Base-by-base conservation (phyloP, 2,888 invertebrate genomes). In the Patella caerulea region DNA sequence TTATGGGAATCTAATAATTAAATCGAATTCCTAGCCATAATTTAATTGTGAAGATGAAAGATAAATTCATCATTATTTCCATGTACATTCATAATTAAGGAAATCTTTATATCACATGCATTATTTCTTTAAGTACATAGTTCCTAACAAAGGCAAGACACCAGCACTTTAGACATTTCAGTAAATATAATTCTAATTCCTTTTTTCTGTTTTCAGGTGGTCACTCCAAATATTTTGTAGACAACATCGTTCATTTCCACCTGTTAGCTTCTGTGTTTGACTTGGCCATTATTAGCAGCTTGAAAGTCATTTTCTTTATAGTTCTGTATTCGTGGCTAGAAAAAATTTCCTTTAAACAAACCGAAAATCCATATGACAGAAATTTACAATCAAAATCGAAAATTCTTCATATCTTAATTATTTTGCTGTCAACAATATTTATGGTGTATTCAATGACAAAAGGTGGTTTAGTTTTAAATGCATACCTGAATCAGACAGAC, bases 251-350 rank as follows among this genome's bases (percentile, higher is more conserved):
- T 3, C 74, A 86, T 65, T 91, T 88, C 74, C 84, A 87, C 45
- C 74, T 90, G 53, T 81, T 76, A 3, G 79, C 86, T 54, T 91
- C 90, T 0, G 88, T 88, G 4, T 91, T 91, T 86, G 91, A 91
- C 83, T 81, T 91, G 53, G 90, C 88, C 17, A 69, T 90, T 2
- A 70, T 90, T 29, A 82, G 88, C 7, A 71, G 83, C 7, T 29
- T 86, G n/a, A 90, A 90, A 82, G 77, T 85, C 34, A 78, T 88
- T 19, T 34, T 86, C 12, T 75, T 86, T n/a, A 78, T 87, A 59
- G 79, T 86, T 9, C 14, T 86, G 7, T 82, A 86, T 34, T 78
- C 86, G 2, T 78, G 79, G 19, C 80, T 90, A 76, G 90, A 90
- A 77, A 80, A 85, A 24, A 59, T 76, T 2, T 76, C 85, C 12